Base-by-base conservation (phyloP, 2,888 invertebrate genomes). In the Acleris literana region DNA sequence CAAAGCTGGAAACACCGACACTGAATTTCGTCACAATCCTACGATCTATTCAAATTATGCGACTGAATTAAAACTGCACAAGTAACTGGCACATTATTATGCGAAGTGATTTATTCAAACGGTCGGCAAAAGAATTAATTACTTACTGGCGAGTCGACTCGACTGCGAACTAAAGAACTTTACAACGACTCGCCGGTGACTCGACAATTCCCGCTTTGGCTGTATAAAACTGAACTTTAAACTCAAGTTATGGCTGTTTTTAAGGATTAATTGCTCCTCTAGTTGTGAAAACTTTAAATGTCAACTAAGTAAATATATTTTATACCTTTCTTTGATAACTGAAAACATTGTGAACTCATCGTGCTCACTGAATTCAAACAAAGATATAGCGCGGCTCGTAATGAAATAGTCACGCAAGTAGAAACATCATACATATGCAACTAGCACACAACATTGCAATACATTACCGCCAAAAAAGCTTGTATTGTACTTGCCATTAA, bases 71-170 rank as follows among this genome's bases (percentile, higher is more conserved):
- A 65, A 69, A 58, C 20, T 49, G 61, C 58, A 54, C 51, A 61
- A 59, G 65, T 64, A 57, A 61, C 64, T 54, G 52, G 59, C 59
- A 51, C 49, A 65, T 64, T 52, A 65, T 58, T 71, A 69, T 73
- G 70, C 71, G 72, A 75, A 78, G 80, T 82, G 81, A 85, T 85
- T 84, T 85, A 84, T 82, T 83, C 79, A 82, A 85, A 83, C 79
- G 75, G 74, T 72, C 72, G 72, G 79, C 76, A 80, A 83, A 85
- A 84, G 83, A 85, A 84, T 88, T 88, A 87, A 88, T 88, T 86
- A 86, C 83, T 85, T 83, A 83, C 76, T 77, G 78, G 69, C 73
- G 72, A 78, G 74, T 68, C 70, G 68, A 69, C 74, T 68, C 70
- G 68, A 69, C 72, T 76, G 76, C 17, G n/a, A 60, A 61, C 55